Conservation (phyloP, 1,140 invertebrate species). For the Musca vetustissima region DNA sequence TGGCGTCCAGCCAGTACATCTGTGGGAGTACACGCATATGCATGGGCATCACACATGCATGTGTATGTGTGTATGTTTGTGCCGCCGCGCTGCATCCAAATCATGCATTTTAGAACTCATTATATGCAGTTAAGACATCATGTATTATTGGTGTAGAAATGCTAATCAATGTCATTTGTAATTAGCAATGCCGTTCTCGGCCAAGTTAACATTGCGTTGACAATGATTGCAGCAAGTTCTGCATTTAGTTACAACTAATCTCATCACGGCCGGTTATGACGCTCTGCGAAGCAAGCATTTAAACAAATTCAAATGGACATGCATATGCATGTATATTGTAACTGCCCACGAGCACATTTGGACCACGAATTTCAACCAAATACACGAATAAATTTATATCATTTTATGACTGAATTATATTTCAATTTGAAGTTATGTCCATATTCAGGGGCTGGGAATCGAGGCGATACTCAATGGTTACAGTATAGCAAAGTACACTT, state of each 20-base stretch:
- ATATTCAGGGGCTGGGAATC: background rate
- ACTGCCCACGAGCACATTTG: no score
- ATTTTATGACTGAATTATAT: constrained; percentile 15
- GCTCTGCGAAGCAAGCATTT: no score
- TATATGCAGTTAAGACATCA: constrained; percentile 28
- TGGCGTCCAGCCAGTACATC: no score
- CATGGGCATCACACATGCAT: background rate
- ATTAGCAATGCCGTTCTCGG: constrained; percentile 35
- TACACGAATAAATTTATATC: background rate
- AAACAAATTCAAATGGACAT: no score
- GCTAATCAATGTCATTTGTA: constrained; percentile 50
- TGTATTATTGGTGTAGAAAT: constrained; percentile 27
- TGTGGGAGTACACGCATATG: background rate
- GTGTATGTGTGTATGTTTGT: background rate
- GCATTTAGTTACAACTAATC: background rate
- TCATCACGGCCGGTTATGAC: no score
- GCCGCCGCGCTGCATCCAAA: background rate
- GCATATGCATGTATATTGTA: no score
- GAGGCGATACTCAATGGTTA: background rate
- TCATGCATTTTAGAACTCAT: constrained; percentile 19
- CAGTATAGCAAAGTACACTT: no score
- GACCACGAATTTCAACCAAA: no score
- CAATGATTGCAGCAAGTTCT: constrained; percentile 14
- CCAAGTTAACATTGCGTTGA: constrained; percentile 18
- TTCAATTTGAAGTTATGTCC: constrained; percentile 17